Percentiles rank a stretch among this genome's conserved stretches.
These are phyloP conservation scores for Amphilophus citrinellus DNA, from an alignment of 2,113 vertebrate genomes.

Conservation along the genomic window DNA sequence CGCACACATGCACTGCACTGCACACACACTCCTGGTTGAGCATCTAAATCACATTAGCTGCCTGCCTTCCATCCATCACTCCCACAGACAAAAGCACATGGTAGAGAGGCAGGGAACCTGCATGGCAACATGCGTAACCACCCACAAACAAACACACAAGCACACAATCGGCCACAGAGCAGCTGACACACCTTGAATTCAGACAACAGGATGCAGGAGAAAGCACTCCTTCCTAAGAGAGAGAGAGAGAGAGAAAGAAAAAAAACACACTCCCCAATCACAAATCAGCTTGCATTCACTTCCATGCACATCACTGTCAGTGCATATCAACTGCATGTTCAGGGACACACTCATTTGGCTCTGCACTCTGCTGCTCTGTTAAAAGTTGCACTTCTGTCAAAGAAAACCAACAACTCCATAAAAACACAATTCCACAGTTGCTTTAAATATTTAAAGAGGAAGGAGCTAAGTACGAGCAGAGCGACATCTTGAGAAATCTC, in stretches of 20 bases:
- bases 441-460: slow-evolving; percentile 76
- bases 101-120: slow-evolving; percentile 70
- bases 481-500: slow-evolving; percentile 69
- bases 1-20: slow-evolving; percentile 13
- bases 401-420: slow-evolving; percentile 47
- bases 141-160: slow-evolving; percentile 64
- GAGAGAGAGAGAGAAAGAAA: not conserved
- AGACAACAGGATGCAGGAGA: slow-evolving; percentile 29
- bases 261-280: slow-evolving; percentile 34
- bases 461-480: slow-evolving; percentile 55
- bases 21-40: slow-evolving; percentile 68
- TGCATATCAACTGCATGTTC: slow-evolving; percentile 18
- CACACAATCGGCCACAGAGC: slow-evolving; percentile 36
- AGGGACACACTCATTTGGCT: slow-evolving; percentile 6
- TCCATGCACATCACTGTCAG: slow-evolving; percentile 58
- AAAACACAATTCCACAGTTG: slow-evolving; percentile 39
- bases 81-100: slow-evolving; percentile 80
- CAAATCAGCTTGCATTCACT: slow-evolving; percentile 54
- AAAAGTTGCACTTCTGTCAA: slow-evolving; percentile 39
- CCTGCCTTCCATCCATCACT: slow-evolving; percentile 82
- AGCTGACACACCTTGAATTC: slow-evolving; percentile 63
- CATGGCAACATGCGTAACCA: slow-evolving; percentile 75
- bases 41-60: slow-evolving; percentile 84
- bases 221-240: not conserved
- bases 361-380: slow-evolving; percentile 7